Evolutionary conservation across 1,140 invertebrate genomes (phyloP), one percentile per base, ranked within the genome.

Genomic region (Lepidotrigona ventralis): DNA sequence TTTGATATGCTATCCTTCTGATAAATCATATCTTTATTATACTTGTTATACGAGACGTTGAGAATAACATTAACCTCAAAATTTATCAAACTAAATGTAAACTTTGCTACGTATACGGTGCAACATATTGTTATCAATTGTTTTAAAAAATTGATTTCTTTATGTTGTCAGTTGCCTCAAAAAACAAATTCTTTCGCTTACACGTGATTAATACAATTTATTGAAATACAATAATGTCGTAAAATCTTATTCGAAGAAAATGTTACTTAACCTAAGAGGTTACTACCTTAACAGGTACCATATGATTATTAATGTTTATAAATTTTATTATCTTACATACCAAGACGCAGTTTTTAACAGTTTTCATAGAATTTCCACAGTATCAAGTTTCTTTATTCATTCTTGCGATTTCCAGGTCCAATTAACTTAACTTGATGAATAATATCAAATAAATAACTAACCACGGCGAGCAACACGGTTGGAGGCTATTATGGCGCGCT

Each of bases 381-480:
- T 8, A 71, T 8, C 21, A 2, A 9, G 15, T 14, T 68, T 23
- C 53, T 51, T 54, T 68, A 58, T 46, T 33, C 29, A 46, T 17
- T 60, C 58, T 60, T n/a, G n/a, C n/a, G 51, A 75, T 75, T 75
- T 63, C 60, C 29, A 21, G 2, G 19, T 1, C 72, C 79, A 68
- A 76, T 76, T 81, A 76, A 66, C 63, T 75, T 66, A 68, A 68
- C 72, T n/a, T n/a, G 51, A 81, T 68, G 72, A 81, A 81, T 81
- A 81, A 76, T 68, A 53, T 56, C 29, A 76, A 68, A 81, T 76
- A 76, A 81, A 81, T 68, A 81, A 81, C 60, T 19, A 29, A 21
- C 63, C 51, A 23, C 17, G 46, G 21, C 33, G 29, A 29, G 53
- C 15, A 81, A 81, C 70, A n/a, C 29, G 51, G 23, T 75, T 51